Evolutionary conservation across 2,797 vertebrate genomes (phyloP).

Genomic region (Gobionotothen gibberifrons): DNA sequence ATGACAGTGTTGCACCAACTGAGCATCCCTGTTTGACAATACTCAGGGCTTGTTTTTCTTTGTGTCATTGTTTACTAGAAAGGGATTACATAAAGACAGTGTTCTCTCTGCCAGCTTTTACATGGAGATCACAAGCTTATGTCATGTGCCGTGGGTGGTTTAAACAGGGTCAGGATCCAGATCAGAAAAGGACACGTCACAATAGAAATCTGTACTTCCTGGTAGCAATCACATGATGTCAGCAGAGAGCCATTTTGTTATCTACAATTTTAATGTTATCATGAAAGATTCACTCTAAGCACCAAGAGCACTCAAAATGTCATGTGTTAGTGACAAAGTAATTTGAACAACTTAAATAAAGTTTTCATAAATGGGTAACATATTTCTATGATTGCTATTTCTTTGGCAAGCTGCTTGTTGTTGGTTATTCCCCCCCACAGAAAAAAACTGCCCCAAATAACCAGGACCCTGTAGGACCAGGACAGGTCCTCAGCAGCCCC

Average conservation of each 20-base stretch:
- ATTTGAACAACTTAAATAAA: neutral
- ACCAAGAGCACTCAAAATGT: neutral
- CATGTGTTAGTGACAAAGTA: neutral
- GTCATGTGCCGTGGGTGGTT: constrained; percentile 5
- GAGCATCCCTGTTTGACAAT: neutral
- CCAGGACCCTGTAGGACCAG: neutral
- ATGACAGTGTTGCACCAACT: neutral
- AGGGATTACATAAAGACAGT: neutral
- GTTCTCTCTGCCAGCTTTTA: neutral
- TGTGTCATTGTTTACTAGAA: neutral
- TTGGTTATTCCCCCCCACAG: neutral
- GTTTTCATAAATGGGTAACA: too few relatives aligned
- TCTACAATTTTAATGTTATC: neutral
- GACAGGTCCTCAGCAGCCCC: neutral
- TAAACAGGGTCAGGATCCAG: neutral
- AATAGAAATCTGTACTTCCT: constrained; percentile 28
- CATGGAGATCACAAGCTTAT: constrained; percentile 3
- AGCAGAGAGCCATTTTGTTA: constrained; percentile 55
- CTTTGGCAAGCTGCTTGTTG: neutral
- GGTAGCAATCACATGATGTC: constrained; percentile 68
- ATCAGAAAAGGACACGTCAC: neutral
- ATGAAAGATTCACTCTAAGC: neutral
- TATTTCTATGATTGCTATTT: neutral
- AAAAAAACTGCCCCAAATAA: neutral
- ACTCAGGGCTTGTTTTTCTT: neutral